Conservation (phyloP, 2,797 vertebrate genomes). For the Huso huso region DNA sequence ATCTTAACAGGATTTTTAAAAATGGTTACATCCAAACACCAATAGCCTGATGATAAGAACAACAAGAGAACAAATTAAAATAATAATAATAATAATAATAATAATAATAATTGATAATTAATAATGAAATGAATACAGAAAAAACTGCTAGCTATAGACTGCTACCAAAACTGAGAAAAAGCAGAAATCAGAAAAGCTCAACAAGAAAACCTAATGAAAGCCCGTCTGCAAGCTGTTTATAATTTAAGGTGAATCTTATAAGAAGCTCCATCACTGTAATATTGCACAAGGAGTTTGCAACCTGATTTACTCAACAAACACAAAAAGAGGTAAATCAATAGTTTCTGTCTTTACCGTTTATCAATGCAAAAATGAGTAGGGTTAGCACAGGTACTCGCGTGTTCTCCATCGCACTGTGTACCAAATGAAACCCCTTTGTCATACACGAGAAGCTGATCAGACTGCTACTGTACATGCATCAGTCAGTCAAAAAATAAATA, state of each 20-base stretch:
- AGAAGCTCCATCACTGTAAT: not conserved
- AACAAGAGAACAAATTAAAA: no score
- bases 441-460: no score
- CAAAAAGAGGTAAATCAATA: not conserved
- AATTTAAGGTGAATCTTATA: not conserved
- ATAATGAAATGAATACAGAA: no score
- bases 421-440: no score
- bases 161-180: no score
- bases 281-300: not conserved
- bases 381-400: conserved; percentile 7
- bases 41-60: no score
- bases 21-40: conserved; percentile 25
- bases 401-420: conserved; percentile 32
- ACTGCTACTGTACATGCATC: no score
- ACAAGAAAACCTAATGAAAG: conserved; percentile 22
- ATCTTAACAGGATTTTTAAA: conserved; percentile 33
- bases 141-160: no score
- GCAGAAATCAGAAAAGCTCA: not conserved
- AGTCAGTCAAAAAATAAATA: no score
- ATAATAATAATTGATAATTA: no score
- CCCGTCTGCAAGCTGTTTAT: no score
- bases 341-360: conserved; percentile 26
- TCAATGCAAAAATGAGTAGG: conserved; percentile 25
- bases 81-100: no score
- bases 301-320: not conserved